Evolutionary conservation across 2,888 invertebrate species (phyloP).

Genomic region (Dynastes maya): DNA sequence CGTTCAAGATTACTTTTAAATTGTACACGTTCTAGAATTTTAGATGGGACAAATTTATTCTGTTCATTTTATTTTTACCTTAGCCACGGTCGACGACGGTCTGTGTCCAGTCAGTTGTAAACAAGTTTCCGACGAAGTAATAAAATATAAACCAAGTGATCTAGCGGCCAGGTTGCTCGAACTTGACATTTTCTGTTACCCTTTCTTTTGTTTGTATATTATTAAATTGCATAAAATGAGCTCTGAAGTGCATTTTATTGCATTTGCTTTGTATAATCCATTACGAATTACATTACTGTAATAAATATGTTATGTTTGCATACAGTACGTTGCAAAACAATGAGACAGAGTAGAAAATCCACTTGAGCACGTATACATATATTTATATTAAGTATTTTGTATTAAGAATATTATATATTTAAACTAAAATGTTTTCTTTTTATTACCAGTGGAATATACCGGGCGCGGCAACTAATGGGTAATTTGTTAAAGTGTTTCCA

Average conservation of each 20-base stretch:
- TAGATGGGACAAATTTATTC: slow-evolving; percentile 43
- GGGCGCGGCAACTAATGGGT: too few relatives aligned
- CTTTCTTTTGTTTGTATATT: slow-evolving; percentile 14
- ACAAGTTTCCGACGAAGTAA: slow-evolving; percentile 47
- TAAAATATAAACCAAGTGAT: slow-evolving; percentile 48
- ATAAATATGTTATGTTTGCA: not conserved
- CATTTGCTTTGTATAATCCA: not conserved
- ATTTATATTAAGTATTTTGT: too few relatives aligned
- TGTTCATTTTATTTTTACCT: slow-evolving; percentile 45
- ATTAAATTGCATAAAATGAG: slow-evolving; percentile 13
- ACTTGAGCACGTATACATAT: too few relatives aligned
- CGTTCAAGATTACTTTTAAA: slow-evolving; percentile 46
- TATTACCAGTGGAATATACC: too few relatives aligned
- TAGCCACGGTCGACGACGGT: slow-evolving; percentile 38
- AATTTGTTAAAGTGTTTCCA: too few relatives aligned
- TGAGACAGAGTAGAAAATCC: not conserved
- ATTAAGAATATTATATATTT: too few relatives aligned
- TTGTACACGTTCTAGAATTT: slow-evolving; percentile 36
- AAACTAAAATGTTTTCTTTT: too few relatives aligned
- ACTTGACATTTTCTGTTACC: slow-evolving; percentile 47
- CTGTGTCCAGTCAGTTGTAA: slow-evolving; percentile 42
- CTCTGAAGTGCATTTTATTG: not conserved
- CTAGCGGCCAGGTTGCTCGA: slow-evolving; percentile 44
- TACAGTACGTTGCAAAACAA: not conserved
- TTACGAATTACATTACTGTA: not conserved